These are phyloP conservation scores for Phallusia fumigata DNA, from an alignment of 23 tunicate species.

Conservation along the genomic window DNA sequence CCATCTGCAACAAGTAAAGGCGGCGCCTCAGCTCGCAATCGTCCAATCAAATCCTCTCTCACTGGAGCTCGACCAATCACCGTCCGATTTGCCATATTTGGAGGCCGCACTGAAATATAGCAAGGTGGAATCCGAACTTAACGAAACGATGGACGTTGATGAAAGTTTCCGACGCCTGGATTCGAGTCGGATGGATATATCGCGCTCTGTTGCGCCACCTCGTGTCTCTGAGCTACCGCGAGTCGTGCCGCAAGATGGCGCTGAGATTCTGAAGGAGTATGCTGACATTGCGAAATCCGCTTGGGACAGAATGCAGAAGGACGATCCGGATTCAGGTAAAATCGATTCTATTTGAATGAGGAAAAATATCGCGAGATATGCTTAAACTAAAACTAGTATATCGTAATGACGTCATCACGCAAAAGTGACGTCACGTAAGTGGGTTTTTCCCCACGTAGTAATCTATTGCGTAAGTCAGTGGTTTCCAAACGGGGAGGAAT, in stretches of 20 bases:
- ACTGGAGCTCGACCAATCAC: constrained; percentile 8
- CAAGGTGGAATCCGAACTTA: background rate
- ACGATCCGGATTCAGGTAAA: constrained; percentile 15
- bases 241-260: constrained; percentile 39
- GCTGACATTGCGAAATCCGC: constrained; percentile 47
- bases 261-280: constrained; percentile 22
- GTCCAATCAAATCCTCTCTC: constrained; percentile 14
- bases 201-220: constrained; percentile 6
- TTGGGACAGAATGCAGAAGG: constrained; percentile 29
- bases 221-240: background rate
- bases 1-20: constrained; percentile 16
- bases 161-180: background rate
- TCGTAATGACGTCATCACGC: too few species aligned
- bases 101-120: constrained; percentile 23
- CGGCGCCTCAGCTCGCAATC: constrained; percentile 18
- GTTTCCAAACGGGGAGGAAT: too few species aligned
- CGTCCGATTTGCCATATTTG: constrained; percentile 22
- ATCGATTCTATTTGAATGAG: background rate
- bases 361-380: too few species aligned
- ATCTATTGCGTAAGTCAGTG: too few species aligned
- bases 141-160: constrained; percentile 9
- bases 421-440: too few species aligned
- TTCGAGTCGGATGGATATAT: background rate
- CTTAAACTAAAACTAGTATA: too few species aligned
- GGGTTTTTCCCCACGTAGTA: too few species aligned